These are phyloP conservation scores for Ennomos quercinarius DNA, from an alignment of 2,888 invertebrate genomes.

Conservation along the genomic window DNA sequence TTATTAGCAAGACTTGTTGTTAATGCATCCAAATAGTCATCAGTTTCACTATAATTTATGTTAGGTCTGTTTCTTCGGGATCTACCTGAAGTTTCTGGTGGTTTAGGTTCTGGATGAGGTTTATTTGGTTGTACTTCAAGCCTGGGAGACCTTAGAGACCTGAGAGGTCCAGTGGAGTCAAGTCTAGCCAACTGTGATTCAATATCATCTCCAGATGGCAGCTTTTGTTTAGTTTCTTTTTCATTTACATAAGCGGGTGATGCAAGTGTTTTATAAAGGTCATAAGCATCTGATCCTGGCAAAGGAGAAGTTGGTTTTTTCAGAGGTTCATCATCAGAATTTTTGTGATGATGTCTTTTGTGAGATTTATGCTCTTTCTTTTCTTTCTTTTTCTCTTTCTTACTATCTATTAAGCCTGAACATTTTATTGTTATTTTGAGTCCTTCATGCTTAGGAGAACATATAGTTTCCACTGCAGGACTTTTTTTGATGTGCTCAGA, in stretches of 20 bases:
- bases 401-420: conserved; percentile 67
- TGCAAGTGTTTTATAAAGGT: conserved; percentile 80
- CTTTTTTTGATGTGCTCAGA: conserved; percentile 72
- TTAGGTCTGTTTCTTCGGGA: conserved; percentile 79
- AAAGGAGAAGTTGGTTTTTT: conserved; percentile 80
- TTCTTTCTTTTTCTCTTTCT: conserved; percentile 78
- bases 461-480: conserved; percentile 75
- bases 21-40: conserved; percentile 81
- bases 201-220: conserved; percentile 63
- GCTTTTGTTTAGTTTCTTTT: conserved; percentile 57
- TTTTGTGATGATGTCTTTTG: conserved; percentile 75
- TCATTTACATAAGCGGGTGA: conserved; percentile 72
- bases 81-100: conserved; percentile 72
- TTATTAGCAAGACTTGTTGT: conserved; percentile 70
- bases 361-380: conserved; percentile 84
- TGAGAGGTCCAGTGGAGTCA: conserved; percentile 61
- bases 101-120: conserved; percentile 74
- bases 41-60: conserved; percentile 85
- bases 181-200: conserved; percentile 70
- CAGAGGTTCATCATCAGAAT: conserved; percentile 66
- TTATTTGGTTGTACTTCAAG: conserved; percentile 64
- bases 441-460: conserved; percentile 81
- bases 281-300: conserved; percentile 80
- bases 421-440: conserved; percentile 83
- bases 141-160: conserved; percentile 65